phyloP scores from a whole-genome alignment of 64 coral and sea anemone species.

The Porites australiensis region DNA sequence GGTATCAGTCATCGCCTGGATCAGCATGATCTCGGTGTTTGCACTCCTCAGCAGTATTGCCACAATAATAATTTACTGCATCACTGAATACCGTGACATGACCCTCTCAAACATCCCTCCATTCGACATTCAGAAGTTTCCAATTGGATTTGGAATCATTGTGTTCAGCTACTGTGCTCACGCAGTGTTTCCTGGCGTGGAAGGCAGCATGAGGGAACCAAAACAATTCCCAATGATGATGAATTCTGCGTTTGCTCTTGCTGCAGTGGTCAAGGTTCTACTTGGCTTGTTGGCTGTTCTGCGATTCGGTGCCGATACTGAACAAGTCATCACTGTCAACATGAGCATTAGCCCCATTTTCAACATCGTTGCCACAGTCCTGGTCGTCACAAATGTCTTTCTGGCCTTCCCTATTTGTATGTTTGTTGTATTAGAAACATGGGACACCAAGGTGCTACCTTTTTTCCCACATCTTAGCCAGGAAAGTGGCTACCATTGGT shows the following conservation, averaged over 20 bases:
- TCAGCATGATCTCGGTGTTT: constrained; percentile 95
- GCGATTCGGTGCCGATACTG: constrained; percentile 74
- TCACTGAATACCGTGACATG: constrained; percentile 77
- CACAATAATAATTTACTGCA: constrained; percentile 80
- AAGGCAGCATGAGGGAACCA: constrained; percentile 92
- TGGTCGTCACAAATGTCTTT: constrained; percentile 89
- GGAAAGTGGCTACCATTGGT: constrained; percentile 80
- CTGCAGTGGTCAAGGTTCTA: constrained; percentile 75
- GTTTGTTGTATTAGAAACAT: constrained; percentile 91
- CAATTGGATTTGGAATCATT: constrained; percentile 91
- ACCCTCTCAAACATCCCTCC: constrained; percentile 65
- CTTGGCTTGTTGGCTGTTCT: constrained; percentile 84
- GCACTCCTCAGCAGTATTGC: constrained; percentile 70
- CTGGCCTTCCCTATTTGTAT: constrained; percentile 93
- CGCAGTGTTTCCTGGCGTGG: constrained; percentile 91
- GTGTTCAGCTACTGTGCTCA: constrained; percentile 96
- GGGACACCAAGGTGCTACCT: constrained; percentile 78
- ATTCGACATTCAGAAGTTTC: constrained; percentile 74
- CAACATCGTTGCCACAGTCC: constrained; percentile 71
- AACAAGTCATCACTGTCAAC: constrained; percentile 94
- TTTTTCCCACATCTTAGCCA: constrained; percentile 82
- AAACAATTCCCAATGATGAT: constrained; percentile 91
- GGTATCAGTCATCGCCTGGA: constrained; percentile 93
- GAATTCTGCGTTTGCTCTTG: constrained; percentile 79
- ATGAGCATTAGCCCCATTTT: constrained; percentile 64